Evolutionary conservation across 2,888 invertebrate species (phyloP), one percentile per base, ranked within the genome.

Genomic region (Chymomyza amoena): DNA sequence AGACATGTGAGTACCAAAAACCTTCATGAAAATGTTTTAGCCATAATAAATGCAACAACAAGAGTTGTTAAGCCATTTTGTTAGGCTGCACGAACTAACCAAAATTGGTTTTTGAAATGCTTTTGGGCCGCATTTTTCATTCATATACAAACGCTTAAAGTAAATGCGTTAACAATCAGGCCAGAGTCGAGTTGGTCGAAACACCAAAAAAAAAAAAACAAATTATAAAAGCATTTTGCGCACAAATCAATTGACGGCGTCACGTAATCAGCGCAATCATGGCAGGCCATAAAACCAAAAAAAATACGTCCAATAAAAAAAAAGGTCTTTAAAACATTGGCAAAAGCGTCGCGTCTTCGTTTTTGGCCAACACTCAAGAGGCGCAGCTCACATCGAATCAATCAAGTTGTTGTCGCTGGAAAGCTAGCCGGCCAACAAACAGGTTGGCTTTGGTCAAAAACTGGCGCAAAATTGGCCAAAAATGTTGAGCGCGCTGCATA

Each of bases 231-330:
- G 66, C 75, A 52, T 73, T 72, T 73, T 69, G 76, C 76, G 70
- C 75, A 79, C 77, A 80, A 86, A 86, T 81, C 87, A 81, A 86
- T 84, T 86, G 86, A 76, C 81, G 77, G 77, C 86, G 83, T 86
- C 83, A 84, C 83, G 87, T 84, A 84, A 83, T 83, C 81, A 80
- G 86, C 83, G 80, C 84, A 81, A 83, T 86, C 83, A 83, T 81
- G 81, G 75, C 60, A 36, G 36, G 32, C 60, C 60, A 60, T 60
- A 60, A 60, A 60, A 32, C 32, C 32, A 32, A 32, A 36, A 15
- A 60, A 39, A 60, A 28, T n/a, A n/a, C n/a, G n/a, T 5, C n/a
- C 18, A 10, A 56, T 20, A 28, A 57, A 18, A 57, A 57, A n/a
- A 57, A 57, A 54, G 20, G 54, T 54, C 54, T 32, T 32, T 45